phyloP scores from a whole-genome alignment of 2,113 vertebrate species.

The Galeopterus variegatus region DNA sequence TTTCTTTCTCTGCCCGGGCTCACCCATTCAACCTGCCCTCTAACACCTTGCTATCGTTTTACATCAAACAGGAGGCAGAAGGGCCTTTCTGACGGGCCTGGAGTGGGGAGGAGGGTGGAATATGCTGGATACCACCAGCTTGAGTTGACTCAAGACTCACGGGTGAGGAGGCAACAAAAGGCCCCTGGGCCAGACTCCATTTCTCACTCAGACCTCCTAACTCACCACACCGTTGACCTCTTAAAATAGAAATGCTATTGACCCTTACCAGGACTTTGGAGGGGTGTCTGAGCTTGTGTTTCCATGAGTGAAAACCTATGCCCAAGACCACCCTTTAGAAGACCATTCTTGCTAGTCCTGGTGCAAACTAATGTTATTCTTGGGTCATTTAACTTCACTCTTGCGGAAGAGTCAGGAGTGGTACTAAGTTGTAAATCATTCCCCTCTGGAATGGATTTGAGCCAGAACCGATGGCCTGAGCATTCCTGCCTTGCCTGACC shows the following conservation, averaged over 20 bases:
- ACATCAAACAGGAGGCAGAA: not conserved
- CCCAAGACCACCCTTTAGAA: constrained; percentile 90
- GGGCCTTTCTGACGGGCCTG: not conserved
- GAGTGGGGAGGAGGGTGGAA: not conserved
- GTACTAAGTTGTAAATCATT: constrained; percentile 90
- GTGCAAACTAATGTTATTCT: constrained; percentile 90
- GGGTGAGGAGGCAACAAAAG: constrained; percentile 23
- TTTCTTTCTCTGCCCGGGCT: not conserved
- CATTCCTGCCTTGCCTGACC: constrained; percentile 88
- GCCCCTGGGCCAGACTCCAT: constrained; percentile 43
- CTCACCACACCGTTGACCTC: constrained; percentile 80
- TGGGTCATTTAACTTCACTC: constrained; percentile 91
- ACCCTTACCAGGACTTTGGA: constrained; percentile 88
- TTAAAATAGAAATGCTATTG: constrained; percentile 89
- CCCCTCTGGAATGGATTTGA: constrained; percentile 88
- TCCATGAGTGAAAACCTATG: constrained; percentile 87
- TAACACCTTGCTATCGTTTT: not conserved
- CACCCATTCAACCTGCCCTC: not conserved
- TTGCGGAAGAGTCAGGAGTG: constrained; percentile 87
- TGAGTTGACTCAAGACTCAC: constrained; percentile 69
- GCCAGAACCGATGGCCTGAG: constrained; percentile 89
- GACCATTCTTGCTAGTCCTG: constrained; percentile 85
- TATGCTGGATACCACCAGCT: not conserved
- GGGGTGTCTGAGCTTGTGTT: constrained; percentile 88
- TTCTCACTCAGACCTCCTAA: constrained; percentile 78